phyloP scores from a whole-genome alignment of 64 coral and sea anemone species.

The Stylophora pistillata region DNA sequence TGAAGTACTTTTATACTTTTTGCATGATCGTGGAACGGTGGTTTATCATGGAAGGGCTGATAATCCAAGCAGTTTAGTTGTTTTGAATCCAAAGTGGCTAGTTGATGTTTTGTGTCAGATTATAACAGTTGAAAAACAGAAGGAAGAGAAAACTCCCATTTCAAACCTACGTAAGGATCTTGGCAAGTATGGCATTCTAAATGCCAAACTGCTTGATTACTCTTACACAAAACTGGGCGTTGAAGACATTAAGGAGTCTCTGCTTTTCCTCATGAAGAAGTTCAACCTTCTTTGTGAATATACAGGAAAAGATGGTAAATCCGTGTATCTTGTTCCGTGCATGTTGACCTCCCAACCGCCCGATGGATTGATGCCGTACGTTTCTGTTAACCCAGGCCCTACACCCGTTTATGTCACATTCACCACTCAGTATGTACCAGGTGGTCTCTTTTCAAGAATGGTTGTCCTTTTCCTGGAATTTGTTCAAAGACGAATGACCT shows the following conservation, averaged over 20 bases:
- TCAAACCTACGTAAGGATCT: neutral
- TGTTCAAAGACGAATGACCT: too few species aligned
- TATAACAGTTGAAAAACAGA: neutral
- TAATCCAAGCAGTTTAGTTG: neutral
- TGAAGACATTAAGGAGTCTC: neutral
- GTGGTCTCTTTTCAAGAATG: neutral
- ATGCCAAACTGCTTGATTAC: neutral
- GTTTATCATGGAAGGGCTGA: neutral
- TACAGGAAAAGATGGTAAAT: neutral
- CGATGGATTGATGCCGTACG: neutral
- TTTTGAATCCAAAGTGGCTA: neutral
- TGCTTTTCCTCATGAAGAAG: neutral
- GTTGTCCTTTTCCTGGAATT: neutral
- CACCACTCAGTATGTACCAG: neutral
- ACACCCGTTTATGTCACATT: neutral
- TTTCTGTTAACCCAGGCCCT: neutral
- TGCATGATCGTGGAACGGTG: neutral
- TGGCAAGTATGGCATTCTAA: neutral
- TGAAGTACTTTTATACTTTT: neutral
- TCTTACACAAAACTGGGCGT: neutral
- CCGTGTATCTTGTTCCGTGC: neutral
- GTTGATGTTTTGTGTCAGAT: neutral
- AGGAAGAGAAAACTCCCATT: neutral
- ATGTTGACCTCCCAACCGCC: neutral
- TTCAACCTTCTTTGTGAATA: slow-evolving; percentile 17